A percentile compares a stretch with the other conserved stretches of the same genome.
phyloP scores from a whole-genome alignment of 2,888 invertebrate species.

The Lepas anatifera region DNA sequence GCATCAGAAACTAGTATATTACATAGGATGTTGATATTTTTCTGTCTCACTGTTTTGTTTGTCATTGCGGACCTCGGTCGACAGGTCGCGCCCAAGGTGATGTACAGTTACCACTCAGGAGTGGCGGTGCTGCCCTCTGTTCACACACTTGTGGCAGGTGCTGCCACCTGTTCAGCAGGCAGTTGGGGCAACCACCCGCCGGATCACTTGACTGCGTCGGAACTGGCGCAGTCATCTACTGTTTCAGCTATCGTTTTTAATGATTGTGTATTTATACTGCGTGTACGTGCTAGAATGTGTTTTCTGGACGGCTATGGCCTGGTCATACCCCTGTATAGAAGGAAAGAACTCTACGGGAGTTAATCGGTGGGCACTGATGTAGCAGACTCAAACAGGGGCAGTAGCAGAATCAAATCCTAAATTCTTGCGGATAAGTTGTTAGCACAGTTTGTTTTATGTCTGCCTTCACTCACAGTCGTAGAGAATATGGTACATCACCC shows the following conservation, averaged over 20 bases:
- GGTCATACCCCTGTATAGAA: too few relatives aligned
- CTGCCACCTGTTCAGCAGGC: background rate
- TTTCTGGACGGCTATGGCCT: too few relatives aligned
- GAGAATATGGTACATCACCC: too few relatives aligned
- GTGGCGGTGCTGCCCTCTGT: background rate
- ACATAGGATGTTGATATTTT: background rate
- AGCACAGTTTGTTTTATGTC: too few relatives aligned
- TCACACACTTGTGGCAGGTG: background rate
- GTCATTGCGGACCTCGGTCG: background rate
- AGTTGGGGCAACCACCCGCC: background rate
- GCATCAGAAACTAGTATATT: background rate
- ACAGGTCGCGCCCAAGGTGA: conserved; percentile 4
- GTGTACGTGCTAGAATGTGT: too few relatives aligned
- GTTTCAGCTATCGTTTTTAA: background rate
- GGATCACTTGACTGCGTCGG: background rate
- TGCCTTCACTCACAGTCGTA: too few relatives aligned
- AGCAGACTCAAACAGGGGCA: too few relatives aligned
- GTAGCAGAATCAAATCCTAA: too few relatives aligned
- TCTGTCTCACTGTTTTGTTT: too few relatives aligned
- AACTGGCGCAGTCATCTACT: background rate
- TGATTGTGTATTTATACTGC: background rate
- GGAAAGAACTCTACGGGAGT: too few relatives aligned
- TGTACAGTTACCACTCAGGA: conserved; percentile 12
- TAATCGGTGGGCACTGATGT: too few relatives aligned
- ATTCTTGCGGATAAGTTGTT: too few relatives aligned